Base-by-base conservation (phyloP, 2,888 invertebrate genomes). In the Archips xylosteana region DNA sequence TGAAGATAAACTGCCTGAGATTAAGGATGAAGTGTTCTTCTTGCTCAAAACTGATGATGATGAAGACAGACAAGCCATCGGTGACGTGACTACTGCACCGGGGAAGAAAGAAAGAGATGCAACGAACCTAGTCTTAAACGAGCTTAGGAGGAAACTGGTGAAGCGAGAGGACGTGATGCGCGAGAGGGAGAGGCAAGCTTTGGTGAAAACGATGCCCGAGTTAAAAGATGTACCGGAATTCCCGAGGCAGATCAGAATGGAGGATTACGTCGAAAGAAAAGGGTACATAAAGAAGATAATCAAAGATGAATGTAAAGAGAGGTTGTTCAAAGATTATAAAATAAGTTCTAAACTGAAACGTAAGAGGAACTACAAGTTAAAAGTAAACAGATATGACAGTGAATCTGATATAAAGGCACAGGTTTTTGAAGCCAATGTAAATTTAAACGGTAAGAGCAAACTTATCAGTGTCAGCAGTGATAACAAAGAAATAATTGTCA, bases 161-260 rank as follows among this genome's bases (percentile, higher is more conserved):
- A 92, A 91, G 77, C 81, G 94, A 77, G 95, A 95, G 68, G 94
- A 95, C 67, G 73, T 91, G 2, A 95, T 95, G 95, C 83, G 94
- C 2, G 94, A 93, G 75, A 85, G 95, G 73, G 95, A 95, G 76
- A 89, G 92, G 42, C 92, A 90, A 78, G 95, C 95, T 12, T 78
- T 95, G 13, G 88, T 82, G 1, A 94, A 93, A 83, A 94, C 94
- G 0, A 94, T 95, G 94, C 94, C 94, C 0, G 88, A 91, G 12
- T 71, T 91, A 1, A 89, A 89, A 77, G 79, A 84, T 0, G 71
- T 92, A 12, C 94, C 95, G 0, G 94, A 95, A 63, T 95, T 95
- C 60, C 94, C 94, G 0, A 85, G 94, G 59, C 95, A 95, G 73
- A 94, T 94, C 9, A 78, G 85, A 59, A 79, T 85, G 1, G 89